Conservation (phyloP, 2,113 vertebrate species). For the Oreamnos americanus region DNA sequence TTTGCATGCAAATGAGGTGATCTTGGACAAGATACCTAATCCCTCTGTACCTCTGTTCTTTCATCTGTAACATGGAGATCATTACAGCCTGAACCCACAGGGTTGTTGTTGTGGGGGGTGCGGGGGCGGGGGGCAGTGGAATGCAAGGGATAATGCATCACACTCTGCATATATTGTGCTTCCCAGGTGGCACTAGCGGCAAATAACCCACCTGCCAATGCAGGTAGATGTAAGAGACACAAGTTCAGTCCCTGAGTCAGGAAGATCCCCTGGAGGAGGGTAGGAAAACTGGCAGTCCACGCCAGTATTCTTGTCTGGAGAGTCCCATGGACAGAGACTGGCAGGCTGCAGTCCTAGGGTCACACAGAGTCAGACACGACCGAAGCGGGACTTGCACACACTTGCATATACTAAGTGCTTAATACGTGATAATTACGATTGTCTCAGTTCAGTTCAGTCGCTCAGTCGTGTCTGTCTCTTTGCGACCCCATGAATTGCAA, state of each 20-base stretch:
- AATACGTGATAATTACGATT: neutral
- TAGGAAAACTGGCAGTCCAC: neutral
- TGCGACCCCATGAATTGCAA: too few species aligned
- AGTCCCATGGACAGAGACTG: neutral
- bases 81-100: neutral
- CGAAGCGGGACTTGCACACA: neutral
- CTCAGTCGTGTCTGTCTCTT: too few species aligned
- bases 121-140: rapidly evolving
- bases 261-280: neutral
- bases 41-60: neutral
- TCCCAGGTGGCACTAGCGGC: neutral
- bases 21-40: neutral
- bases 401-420: neutral
- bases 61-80: neutral
- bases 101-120: rapidly evolving
- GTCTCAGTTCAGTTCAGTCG: too few species aligned
- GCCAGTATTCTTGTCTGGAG: neutral
- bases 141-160: rapidly evolving
- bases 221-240: neutral
- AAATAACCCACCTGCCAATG: neutral
- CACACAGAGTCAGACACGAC: neutral
- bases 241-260: neutral
- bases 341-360: neutral
- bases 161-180: neutral
- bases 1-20: neutral